Conservation (phyloP, 2,888 invertebrate genomes). For the Agrotis puta region DNA sequence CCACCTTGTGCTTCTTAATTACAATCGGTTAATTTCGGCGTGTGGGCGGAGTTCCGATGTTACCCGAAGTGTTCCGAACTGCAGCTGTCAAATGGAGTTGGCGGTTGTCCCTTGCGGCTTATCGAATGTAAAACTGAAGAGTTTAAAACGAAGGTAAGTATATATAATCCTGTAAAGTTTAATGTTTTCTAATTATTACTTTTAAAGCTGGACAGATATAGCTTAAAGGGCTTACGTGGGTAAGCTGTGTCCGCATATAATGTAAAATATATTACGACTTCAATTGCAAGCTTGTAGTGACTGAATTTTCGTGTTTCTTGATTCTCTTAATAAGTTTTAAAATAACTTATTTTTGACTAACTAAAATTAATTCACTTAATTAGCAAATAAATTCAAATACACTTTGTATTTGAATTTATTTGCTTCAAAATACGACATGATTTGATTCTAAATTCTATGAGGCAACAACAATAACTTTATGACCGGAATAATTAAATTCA, state of each 20-base stretch:
- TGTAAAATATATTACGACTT: neutral
- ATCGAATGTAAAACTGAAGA: conserved; percentile 33
- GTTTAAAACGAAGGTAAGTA: conserved; percentile 30
- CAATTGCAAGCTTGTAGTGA: neutral
- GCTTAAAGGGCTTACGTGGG: neutral
- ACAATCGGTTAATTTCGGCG: conserved; percentile 70
- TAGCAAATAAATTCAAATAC: too few species aligned
- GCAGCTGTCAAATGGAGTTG: conserved; percentile 21
- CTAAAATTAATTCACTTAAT: too few species aligned
- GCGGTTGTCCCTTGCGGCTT: conserved; percentile 23
- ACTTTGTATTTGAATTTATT: neutral
- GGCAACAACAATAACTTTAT: neutral
- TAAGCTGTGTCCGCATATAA: neutral
- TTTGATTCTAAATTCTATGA: neutral
- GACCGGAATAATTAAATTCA: neutral
- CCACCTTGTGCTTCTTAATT: conserved; percentile 74
- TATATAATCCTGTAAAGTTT: conserved; percentile 22
- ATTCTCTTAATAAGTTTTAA: neutral
- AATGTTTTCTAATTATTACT: conserved; percentile 37
- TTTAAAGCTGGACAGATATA: conserved; percentile 24
- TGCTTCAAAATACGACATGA: neutral
- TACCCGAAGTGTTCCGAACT: conserved; percentile 33
- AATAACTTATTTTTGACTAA: neutral
- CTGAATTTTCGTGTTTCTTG: neutral
- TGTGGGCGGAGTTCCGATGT: conserved; percentile 41